Percentiles rank a stretch among this genome's conserved stretches.
Evolutionary conservation across 2,113 vertebrate species (phyloP).

Genomic region (Castor canadensis): DNA sequence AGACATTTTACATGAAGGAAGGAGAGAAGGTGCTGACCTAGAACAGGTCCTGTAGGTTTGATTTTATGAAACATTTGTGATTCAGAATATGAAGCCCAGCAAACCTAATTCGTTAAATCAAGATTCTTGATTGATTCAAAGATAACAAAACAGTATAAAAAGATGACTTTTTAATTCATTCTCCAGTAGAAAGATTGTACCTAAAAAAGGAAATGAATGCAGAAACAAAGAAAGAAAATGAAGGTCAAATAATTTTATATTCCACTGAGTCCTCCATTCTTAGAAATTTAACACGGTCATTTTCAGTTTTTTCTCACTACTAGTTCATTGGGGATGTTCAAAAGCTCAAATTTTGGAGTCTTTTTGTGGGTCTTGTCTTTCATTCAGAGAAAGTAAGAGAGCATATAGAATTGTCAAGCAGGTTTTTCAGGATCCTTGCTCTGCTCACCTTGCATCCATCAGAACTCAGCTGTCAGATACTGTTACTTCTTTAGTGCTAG

Average conservation of each 20-base stretch:
- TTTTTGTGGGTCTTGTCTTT: background rate
- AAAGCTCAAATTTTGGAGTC: background rate
- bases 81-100: background rate
- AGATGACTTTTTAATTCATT: background rate
- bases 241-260: background rate
- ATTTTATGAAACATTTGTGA: background rate
- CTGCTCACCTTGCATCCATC: background rate
- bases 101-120: background rate
- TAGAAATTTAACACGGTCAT: background rate
- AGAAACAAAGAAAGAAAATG: background rate
- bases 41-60: background rate
- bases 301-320: background rate
- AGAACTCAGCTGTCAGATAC: background rate
- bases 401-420: background rate
- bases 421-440: background rate
- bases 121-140: background rate
- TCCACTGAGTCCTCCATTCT: background rate
- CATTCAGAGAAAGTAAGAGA: background rate
- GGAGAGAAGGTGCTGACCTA: background rate
- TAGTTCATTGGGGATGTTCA: background rate
- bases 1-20: background rate
- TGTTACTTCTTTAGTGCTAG: background rate
- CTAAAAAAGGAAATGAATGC: background rate
- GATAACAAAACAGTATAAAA: background rate
- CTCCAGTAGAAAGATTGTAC: background rate